Base-by-base conservation (phyloP, 2,888 invertebrate species). In the Augiades crinisus region DNA sequence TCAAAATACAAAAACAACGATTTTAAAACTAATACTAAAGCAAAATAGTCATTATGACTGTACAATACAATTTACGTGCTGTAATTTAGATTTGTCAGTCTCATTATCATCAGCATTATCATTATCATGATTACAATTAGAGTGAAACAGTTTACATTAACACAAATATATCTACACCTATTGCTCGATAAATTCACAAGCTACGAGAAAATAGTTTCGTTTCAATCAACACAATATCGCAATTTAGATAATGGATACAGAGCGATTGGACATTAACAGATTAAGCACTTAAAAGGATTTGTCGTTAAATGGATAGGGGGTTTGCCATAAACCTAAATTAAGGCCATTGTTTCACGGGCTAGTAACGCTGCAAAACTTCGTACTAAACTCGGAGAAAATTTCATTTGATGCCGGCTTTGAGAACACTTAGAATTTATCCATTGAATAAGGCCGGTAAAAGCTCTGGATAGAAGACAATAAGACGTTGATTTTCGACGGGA, bases 311-410 rank as follows among this genome's bases (percentile, higher is more conserved):
- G 43, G 53, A 47, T 53, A 45, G 40, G 27, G n/a, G 37, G 51
- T 51, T 56, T 54, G 54, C 44, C 43, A 49, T 53, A 46, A 56
- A 57, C 52, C 59, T 58, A 53, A 58, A 59, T 58, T 54, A 55
- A 56, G 40, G 14, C 46, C 53, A 54, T 55, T 59, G 53, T 49
- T 44, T 51, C 45, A 47, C 43, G 47, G 40, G 13, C 50, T 44
- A 49, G 49, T 41, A 41, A 41, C 40, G 36, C 52, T 51, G 47
- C 38, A 43, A 56, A 56, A 17, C 14, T 19, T 10, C 13, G 31
- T 43, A 52, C 47, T 40, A 44, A 54, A 10, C 21, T 17, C 40
- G 12, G 40, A 36, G 22, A 40, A 55, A 55, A 57, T 58, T 56
- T 47, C 46, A 51, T 55, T 58, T 49, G 27, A 43, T 47, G 14